phyloP scores from a whole-genome alignment of 2,113 vertebrate species.

The Fulica atra region DNA sequence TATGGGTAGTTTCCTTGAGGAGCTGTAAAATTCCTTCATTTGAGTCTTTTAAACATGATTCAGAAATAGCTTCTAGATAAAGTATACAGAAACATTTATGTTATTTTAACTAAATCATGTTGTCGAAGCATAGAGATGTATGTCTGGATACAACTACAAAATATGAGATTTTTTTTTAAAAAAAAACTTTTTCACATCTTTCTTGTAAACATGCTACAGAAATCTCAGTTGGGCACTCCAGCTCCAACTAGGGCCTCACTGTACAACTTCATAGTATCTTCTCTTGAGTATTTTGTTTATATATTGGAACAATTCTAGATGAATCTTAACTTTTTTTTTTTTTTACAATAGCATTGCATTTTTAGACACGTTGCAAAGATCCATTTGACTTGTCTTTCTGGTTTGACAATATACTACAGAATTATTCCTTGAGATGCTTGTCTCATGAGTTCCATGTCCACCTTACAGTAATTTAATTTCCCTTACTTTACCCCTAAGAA shows the following conservation, averaged over 20 bases:
- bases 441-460: not conserved
- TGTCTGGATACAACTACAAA: not conserved
- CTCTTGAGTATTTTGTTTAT: not conserved
- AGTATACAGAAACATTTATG: not conserved
- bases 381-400: not conserved
- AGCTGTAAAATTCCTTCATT: not conserved
- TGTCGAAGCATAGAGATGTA: not conserved
- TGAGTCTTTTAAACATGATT: not conserved
- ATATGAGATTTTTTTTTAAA: rapidly evolving
- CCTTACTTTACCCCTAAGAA: not conserved
- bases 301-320: not conserved
- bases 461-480: not conserved
- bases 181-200: not conserved
- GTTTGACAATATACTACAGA: not conserved
- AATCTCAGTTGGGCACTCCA: not conserved
- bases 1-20: not conserved
- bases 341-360: not conserved
- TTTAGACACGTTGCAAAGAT: not conserved
- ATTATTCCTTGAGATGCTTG: not conserved
- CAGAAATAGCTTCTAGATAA: not conserved
- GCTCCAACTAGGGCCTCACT: not conserved
- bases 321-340: not conserved
- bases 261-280: not conserved
- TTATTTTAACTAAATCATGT: not conserved
- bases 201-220: rapidly evolving